Evolutionary conservation across 2,797 vertebrate genomes (phyloP), one percentile per base, ranked within the genome.

Genomic region (Coregonus sp.): DNA sequence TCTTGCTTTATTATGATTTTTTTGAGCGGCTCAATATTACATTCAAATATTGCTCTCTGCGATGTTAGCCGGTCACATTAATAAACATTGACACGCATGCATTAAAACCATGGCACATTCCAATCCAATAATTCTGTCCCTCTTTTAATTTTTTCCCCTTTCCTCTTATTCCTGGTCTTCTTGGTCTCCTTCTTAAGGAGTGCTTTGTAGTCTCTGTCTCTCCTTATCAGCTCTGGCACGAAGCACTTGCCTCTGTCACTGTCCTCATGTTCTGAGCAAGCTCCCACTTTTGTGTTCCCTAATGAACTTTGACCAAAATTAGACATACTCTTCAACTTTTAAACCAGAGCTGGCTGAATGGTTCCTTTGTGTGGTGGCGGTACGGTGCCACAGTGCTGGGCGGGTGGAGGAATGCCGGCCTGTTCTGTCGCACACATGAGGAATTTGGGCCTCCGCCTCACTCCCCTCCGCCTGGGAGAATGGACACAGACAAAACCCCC

Each of bases 221-320:
- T 87, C 91, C 93, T 94, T 94, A 94, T 94, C 92, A 85, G 89
- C 76, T 83, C 89, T 90, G 90, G 91, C 90, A 90, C 87, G 89
- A 92, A 92, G 91, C 90, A 87, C 92, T 95, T 88, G 93, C 92
- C 88, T 93, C 92, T 92, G 92, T 92, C 89, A 93, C 91, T 92
- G 93, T 94, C 92, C 90, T 92, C 90, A 86, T 94, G 94, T 93
- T 93, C 92, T 89, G 91, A 86, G 87, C 86, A 87, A 92, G 90
- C 90, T 92, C 87, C 88, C 89, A 93, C 92, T 93, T 94, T 95
- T 94, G 93, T 94, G 91, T 88, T 90, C 87, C 82, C 90, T 94
- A 94, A 94, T 93, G 92, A 94, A 94, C 93, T 95, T 92, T 93
- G 94, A 94, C 93, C 93, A 92, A 94, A 94, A 95, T 94, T 94